phyloP scores from a whole-genome alignment of 2,888 invertebrate species.

The Eilema griseolum region DNA sequence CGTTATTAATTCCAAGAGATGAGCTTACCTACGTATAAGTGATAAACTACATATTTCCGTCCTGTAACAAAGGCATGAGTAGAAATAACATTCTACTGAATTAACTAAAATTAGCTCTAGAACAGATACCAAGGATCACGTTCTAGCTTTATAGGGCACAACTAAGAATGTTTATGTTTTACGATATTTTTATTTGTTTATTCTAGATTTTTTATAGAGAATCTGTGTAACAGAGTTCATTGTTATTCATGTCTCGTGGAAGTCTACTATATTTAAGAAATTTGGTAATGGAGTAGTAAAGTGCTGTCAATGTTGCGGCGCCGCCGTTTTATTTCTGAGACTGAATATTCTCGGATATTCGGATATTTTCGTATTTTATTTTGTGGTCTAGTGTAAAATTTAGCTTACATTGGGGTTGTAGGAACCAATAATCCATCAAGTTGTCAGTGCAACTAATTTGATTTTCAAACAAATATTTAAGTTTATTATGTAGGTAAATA shows the following conservation, averaged over 20 bases:
- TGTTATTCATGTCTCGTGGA: constrained; percentile 13
- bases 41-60: no score
- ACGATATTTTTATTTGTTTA: constrained; percentile 10
- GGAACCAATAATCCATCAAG: no score
- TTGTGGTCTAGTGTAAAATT: no score
- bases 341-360: neutral
- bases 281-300: neutral
- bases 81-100: neutral
- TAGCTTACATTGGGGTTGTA: no score
- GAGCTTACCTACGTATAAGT: no score
- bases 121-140: neutral
- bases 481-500: no score
- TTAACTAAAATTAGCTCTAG: neutral
- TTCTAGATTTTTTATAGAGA: neutral
- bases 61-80: no score
- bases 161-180: neutral
- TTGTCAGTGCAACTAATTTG: no score
- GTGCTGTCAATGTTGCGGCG: neutral
- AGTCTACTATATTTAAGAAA: constrained; percentile 7
- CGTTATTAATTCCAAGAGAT: no score
- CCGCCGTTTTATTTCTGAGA: neutral
- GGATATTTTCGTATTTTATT: no score
- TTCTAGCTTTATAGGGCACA: neutral
- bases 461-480: no score
- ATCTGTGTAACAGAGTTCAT: constrained; percentile 8